phyloP scores from a whole-genome alignment of 2,113 vertebrate genomes.

The Odobenus rosmarus region DNA sequence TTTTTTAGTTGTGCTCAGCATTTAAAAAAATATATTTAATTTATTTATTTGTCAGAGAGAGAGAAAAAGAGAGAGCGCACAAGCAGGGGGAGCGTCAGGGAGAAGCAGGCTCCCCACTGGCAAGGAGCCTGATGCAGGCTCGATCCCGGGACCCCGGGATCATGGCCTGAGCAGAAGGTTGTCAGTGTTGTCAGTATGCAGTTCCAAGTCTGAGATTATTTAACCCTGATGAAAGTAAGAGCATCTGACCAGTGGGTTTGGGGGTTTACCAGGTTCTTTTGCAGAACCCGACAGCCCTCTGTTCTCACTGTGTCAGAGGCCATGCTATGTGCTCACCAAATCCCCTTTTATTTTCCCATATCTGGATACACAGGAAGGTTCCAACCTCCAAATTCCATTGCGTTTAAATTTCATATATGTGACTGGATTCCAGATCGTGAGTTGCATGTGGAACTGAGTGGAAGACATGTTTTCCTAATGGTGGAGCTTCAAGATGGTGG shows the following conservation, averaged over 20 bases:
- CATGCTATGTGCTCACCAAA: background rate
- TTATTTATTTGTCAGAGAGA: no score
- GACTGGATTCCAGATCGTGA: background rate
- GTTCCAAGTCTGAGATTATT: background rate
- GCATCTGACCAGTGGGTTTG: background rate
- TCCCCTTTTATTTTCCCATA: background rate
- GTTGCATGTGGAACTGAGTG: background rate
- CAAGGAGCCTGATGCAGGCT: no score
- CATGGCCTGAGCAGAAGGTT: no score
- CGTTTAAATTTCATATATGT: background rate
- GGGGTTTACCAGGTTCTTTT: background rate
- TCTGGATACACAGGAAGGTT: background rate
- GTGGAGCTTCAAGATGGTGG: background rate
- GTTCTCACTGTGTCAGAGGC: background rate
- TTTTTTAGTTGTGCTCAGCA: slow-evolving; percentile 21
- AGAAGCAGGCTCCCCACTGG: no score
- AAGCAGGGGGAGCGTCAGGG: no score
- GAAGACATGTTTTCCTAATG: background rate
- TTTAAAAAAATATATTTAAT: background rate
- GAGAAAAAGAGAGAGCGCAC: no score
- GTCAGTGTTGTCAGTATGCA: background rate
- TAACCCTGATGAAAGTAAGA: slow-evolving; percentile 34
- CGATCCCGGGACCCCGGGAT: no score
- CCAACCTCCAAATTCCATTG: background rate
- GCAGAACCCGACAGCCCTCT: background rate